Base-by-base conservation (phyloP, 2,888 invertebrate species). In the Cheilosia grossa region DNA sequence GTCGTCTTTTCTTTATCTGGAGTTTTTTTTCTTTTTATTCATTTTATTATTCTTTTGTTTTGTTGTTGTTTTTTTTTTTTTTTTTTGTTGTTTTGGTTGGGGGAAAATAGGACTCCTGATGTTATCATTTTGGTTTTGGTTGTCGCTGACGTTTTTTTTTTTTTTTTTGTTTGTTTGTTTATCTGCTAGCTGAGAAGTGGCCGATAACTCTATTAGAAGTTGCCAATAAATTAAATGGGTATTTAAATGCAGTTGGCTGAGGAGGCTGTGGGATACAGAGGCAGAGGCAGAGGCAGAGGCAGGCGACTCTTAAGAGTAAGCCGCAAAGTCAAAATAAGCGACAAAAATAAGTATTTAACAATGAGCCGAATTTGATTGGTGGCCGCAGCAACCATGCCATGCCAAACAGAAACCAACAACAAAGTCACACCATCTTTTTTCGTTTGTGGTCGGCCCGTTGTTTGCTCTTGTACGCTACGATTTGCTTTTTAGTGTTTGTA, bases 381-480 rank as follows among this genome's bases (percentile, higher is more conserved):
- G 44, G 54, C n/a, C 21, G 13, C 49, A 33, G 19, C 9, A 51
- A 17, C 47, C 19, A 19, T 47, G 47, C 27, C 7, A 61, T 44
- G 15, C 24, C 4, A 24, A 51, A 40, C 13, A 13, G 6, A 30
- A 19, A 47, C 21, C 27, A 54, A 40, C 7, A 37, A 44, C 17
- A 30, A 61, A 61, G 15, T 69, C 56, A 47, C 56, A 69, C 67
- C 30, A 33, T 49, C 9, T 59, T 49, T 17, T 51, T 42, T 13
- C 10, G n/a, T 67, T 42, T 19, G 24, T 56, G 7, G 3, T 10
- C 13, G 19, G 47, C 19, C 19, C 2, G 47, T 47, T 47, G 17
- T 24, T 53, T 66, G n/a, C 27, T 53, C 40, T 40, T 30, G 54
- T 69, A 56, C 56, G 56, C 56, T 56, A 27, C 33, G 54, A 69